Conservation (phyloP, 2,113 vertebrate genomes). For the Menidia beryllina region DNA sequence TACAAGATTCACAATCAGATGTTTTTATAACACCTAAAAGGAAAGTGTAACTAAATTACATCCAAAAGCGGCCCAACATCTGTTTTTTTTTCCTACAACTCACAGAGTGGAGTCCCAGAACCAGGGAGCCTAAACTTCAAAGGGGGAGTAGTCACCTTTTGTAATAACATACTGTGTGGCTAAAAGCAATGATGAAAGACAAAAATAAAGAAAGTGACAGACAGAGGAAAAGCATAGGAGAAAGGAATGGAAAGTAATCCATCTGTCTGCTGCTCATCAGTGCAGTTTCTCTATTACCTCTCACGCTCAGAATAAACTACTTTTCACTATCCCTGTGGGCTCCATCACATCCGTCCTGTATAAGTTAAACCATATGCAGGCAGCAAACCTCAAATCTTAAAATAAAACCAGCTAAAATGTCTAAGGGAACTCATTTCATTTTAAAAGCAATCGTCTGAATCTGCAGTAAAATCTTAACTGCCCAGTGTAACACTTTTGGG, state of each 20-base stretch:
- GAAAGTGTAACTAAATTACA: constrained; percentile 66
- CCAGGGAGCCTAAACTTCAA: constrained; percentile 33
- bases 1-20: constrained; percentile 55
- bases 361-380: constrained; percentile 52
- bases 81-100: constrained; percentile 55
- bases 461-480: constrained; percentile 22
- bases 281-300: constrained; percentile 20
- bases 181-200: constrained; percentile 54
- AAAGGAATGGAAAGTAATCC: constrained; percentile 27
- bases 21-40: constrained; percentile 67
- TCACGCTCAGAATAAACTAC: constrained; percentile 46
- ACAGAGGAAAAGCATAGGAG: constrained; percentile 26
- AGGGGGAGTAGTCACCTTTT: constrained; percentile 48
- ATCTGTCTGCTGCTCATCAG: constrained; percentile 47
- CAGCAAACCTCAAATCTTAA: constrained; percentile 25
- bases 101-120: constrained; percentile 39
- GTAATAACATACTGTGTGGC: constrained; percentile 41
- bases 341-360: constrained; percentile 20
- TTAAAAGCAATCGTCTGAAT: constrained; percentile 32
- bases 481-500: constrained; percentile 11
- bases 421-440: constrained; percentile 37
- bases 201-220: constrained; percentile 54
- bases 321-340: constrained; percentile 35
- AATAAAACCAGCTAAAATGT: constrained; percentile 27
- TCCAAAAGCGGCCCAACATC: constrained; percentile 51